Percentiles rank a stretch among this genome's conserved stretches.
Conservation (phyloP, 2,797 vertebrate species). For the Pelobates cultripes region DNA sequence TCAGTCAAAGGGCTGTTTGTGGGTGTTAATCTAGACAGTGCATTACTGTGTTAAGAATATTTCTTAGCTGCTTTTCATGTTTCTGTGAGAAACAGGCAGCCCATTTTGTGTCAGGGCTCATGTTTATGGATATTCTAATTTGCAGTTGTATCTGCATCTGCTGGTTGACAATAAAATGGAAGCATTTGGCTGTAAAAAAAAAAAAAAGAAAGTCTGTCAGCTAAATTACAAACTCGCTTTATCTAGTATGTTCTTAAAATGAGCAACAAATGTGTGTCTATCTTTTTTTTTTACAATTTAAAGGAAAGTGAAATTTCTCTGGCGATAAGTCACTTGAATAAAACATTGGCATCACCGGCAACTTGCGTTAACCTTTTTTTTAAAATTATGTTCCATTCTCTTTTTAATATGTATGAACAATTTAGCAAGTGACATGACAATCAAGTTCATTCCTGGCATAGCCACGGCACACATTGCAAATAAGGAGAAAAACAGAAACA, state of each 20-base stretch:
- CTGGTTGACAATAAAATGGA: constrained; percentile 12
- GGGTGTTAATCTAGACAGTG: constrained; percentile 34
- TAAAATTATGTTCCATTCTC: no score
- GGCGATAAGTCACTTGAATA: no score
- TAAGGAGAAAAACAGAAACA: no score
- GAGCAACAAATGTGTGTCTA: no score
- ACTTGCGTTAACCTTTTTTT: no score
- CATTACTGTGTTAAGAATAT: constrained; percentile 20
- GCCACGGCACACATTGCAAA: no score
- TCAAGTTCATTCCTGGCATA: no score
- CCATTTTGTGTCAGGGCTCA: constrained; percentile 18
- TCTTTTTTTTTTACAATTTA: no score
- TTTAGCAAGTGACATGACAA: no score
- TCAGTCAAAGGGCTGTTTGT: constrained; percentile 21
- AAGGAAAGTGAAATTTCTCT: no score
- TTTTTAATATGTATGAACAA: no score
- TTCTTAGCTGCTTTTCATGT: constrained; percentile 15
- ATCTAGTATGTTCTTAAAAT: not conserved
- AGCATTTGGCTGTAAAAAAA: not conserved
- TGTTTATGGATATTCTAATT: constrained; percentile 36
- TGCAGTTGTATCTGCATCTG: constrained; percentile 31
- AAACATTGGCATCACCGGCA: no score
- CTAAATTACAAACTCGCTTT: not conserved
- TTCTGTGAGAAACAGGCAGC: constrained; percentile 22
- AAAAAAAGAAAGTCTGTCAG: constrained; percentile 4